Percentiles rank a stretch among this genome's conserved stretches.
These are phyloP conservation scores for Poecilia latipinna DNA, from an alignment of 2,113 vertebrate species.

Conservation along the genomic window DNA sequence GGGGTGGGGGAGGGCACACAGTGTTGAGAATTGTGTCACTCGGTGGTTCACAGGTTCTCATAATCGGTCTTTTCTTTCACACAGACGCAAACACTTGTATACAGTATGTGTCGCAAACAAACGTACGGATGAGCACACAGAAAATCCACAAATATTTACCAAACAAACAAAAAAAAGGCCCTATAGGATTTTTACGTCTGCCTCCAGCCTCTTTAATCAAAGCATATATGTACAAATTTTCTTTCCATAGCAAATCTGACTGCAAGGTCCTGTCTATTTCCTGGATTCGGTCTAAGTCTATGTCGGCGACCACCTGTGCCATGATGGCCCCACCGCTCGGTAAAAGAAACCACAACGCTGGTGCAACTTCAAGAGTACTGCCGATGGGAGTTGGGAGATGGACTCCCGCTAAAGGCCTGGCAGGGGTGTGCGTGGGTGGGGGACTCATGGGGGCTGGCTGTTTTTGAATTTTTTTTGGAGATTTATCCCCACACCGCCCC, in stretches of 20 bases:
- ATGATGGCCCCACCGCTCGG: slow-evolving; percentile 33
- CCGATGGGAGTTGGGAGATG: slow-evolving; percentile 51
- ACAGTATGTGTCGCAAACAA: slow-evolving; percentile 37
- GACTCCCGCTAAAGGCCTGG: slow-evolving; percentile 57
- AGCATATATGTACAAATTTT: slow-evolving; percentile 50
- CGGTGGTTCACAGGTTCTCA: slow-evolving; percentile 80
- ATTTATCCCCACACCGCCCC: slow-evolving; percentile 8
- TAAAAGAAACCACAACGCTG: slow-evolving; percentile 61
- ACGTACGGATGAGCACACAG: slow-evolving; percentile 31
- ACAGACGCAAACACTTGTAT: slow-evolving; percentile 48
- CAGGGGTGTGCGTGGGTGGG: slow-evolving; percentile 9
- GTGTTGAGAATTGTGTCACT: slow-evolving; percentile 82
- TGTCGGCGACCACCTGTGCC: slow-evolving; percentile 36
- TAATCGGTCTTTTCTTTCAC: slow-evolving; percentile 72
- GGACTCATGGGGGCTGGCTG: background rate
- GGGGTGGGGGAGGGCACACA: slow-evolving; percentile 74
- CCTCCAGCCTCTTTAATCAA: slow-evolving; percentile 19
- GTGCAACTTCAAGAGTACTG: slow-evolving; percentile 64
- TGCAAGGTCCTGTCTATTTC: slow-evolving; percentile 50
- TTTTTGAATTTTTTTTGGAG: slow-evolving; percentile 8
- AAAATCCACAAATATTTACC: slow-evolving; percentile 48
- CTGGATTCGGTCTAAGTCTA: slow-evolving; percentile 49
- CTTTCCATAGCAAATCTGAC: slow-evolving; percentile 50
- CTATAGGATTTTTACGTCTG: slow-evolving; percentile 25
- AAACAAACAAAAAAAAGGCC: slow-evolving; percentile 35